A percentile compares a stretch with the other conserved stretches of the same genome.
Conservation (phyloP, 1,140 invertebrate genomes). For the Heliothis subflexa region DNA sequence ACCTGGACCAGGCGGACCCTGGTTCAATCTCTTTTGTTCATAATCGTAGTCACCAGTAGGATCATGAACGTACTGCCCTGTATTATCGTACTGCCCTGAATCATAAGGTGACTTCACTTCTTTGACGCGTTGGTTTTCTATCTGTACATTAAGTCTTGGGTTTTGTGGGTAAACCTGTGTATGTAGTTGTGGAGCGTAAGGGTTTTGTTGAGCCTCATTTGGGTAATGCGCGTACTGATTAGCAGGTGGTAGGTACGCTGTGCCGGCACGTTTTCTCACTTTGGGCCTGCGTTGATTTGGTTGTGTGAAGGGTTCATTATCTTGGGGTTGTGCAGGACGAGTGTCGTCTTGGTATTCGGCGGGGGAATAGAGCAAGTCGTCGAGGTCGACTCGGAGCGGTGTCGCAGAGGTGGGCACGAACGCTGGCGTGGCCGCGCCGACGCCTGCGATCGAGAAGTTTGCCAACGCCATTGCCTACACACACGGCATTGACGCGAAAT, state of each 20-base stretch:
- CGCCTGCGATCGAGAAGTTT: conserved; percentile 73
- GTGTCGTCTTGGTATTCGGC: conserved; percentile 68
- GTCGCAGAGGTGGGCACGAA: conserved; percentile 64
- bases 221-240: conserved; percentile 80
- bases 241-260: conserved; percentile 78
- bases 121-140: conserved; percentile 74
- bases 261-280: conserved; percentile 77
- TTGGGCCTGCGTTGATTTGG: conserved; percentile 75
- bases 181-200: conserved; percentile 71
- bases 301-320: conserved; percentile 73
- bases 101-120: conserved; percentile 72
- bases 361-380: conserved; percentile 79
- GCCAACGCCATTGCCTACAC: conserved; percentile 76
- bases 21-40: conserved; percentile 74
- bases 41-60: conserved; percentile 82
- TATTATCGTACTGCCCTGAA: conserved; percentile 79
- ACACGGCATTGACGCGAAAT: conserved; percentile 73
- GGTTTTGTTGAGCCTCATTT: conserved; percentile 72
- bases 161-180: conserved; percentile 77
- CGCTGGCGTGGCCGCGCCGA: conserved; percentile 67
- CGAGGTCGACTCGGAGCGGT: conserved; percentile 70
- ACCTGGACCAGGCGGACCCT: conserved; percentile 56
- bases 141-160: conserved; percentile 70
- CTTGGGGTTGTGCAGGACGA: conserved; percentile 57
- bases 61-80: conserved; percentile 80